phyloP scores from a whole-genome alignment of 2,888 invertebrate genomes.

The Ornithoptera priamus region DNA sequence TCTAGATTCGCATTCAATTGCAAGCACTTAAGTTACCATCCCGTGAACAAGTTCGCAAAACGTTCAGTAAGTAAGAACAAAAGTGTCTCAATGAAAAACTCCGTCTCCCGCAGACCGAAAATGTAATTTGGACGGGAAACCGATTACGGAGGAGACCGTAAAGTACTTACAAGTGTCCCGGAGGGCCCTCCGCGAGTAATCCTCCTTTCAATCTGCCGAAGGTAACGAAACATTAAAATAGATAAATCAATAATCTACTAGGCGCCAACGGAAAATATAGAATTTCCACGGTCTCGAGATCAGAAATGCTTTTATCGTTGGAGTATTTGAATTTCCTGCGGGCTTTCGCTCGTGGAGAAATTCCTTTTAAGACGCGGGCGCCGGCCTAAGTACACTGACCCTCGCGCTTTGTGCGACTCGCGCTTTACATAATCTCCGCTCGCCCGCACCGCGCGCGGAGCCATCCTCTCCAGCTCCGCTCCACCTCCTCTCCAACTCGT shows the following conservation, averaged over 20 bases:
- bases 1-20: no score
- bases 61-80: no score
- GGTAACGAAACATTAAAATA: slow-evolving; percentile 30
- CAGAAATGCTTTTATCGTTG: slow-evolving; percentile 61
- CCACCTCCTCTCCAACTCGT: no score
- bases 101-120: slow-evolving; percentile 7
- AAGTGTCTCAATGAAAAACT: neutral
- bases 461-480: no score
- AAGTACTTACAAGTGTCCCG: slow-evolving; percentile 28
- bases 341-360: slow-evolving; percentile 56
- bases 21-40: no score
- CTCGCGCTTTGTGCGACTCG: slow-evolving; percentile 41
- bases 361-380: slow-evolving; percentile 56
- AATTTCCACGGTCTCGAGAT: slow-evolving; percentile 59
- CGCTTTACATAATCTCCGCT: slow-evolving; percentile 31
- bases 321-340: slow-evolving; percentile 65
- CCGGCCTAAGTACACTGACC: slow-evolving; percentile 53
- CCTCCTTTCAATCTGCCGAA: slow-evolving; percentile 27
- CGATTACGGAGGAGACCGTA: slow-evolving; percentile 23
- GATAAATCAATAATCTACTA: slow-evolving; percentile 27
- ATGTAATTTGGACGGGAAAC: slow-evolving; percentile 28
- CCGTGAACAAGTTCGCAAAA: no score
- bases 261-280: slow-evolving; percentile 43
- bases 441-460: neutral
- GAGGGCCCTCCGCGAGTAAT: slow-evolving; percentile 26